A percentile compares a stretch with the other conserved stretches of the same genome.
These are phyloP conservation scores for Cyclopterus lumpus DNA, from an alignment of 2,797 vertebrate species.

Conservation along the genomic window DNA sequence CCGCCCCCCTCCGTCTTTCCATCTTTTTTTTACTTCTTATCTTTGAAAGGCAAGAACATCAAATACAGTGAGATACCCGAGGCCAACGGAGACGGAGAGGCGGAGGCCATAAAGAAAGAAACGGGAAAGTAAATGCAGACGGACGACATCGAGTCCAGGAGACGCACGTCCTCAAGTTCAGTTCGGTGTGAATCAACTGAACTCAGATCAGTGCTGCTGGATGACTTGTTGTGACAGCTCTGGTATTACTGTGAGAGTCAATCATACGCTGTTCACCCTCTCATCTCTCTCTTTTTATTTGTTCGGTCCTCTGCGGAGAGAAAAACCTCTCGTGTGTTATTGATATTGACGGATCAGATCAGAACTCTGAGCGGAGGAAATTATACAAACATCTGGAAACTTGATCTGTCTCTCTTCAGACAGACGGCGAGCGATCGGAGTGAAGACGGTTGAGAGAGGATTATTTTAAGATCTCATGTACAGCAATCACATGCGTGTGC, in stretches of 20 bases:
- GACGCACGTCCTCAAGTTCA: not conserved
- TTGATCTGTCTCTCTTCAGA: conserved; percentile 1
- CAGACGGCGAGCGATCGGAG: not conserved
- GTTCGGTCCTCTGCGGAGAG: conserved; percentile 1
- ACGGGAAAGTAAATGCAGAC: not conserved
- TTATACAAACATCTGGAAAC: conserved; percentile 25
- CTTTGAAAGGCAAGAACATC: not conserved
- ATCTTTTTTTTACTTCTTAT: not conserved
- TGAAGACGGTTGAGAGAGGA: not conserved
- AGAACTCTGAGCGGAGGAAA: conserved; percentile 23
- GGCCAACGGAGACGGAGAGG: not conserved
- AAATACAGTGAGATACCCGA: not conserved
- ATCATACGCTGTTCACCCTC: conserved; percentile 13
- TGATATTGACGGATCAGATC: conserved; percentile 33
- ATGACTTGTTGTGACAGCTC: not conserved
- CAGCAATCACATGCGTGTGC: not conserved
- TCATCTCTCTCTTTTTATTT: conserved; percentile 17
- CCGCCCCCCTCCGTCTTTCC: conserved; percentile 1
- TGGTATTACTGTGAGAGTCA: conserved; percentile 22
- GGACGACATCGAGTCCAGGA: not conserved
- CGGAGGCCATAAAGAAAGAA: not conserved
- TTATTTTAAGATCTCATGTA: not conserved
- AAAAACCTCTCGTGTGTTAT: conserved; percentile 8
- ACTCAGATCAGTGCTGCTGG: conserved; percentile 8
- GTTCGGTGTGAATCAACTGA: conserved; percentile 2